These are phyloP conservation scores for Picus viridis DNA, from an alignment of 2,797 vertebrate species.

Conservation along the genomic window DNA sequence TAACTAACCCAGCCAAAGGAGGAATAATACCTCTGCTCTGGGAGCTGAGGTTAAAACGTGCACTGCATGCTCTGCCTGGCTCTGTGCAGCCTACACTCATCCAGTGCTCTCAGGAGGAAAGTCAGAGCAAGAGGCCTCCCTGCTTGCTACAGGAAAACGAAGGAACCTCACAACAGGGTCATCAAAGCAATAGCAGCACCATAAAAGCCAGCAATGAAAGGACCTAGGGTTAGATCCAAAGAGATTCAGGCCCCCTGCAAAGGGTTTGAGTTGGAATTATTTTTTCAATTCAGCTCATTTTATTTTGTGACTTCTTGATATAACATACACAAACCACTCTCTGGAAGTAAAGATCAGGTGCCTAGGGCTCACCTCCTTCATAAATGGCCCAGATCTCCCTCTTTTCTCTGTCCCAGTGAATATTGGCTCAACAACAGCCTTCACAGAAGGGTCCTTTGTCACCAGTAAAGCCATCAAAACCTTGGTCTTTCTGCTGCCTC, in stretches of 20 bases:
- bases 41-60: slow-evolving; percentile 9
- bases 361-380: background rate
- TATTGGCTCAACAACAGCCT: background rate
- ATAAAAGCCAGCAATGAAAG: slow-evolving; percentile 5
- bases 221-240: background rate
- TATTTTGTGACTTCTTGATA: background rate
- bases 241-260: background rate
- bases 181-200: background rate
- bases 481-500: background rate
- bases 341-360: background rate
- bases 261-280: background rate
- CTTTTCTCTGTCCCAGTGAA: too few species aligned
- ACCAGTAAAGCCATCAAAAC: background rate
- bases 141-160: background rate
- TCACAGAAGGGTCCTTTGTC: background rate
- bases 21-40: slow-evolving; percentile 19
- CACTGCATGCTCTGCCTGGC: background rate
- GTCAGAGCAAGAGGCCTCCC: background rate
- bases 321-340: background rate
- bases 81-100: background rate
- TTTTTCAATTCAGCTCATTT: background rate
- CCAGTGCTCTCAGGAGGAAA: slow-evolving; percentile 10
- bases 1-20: background rate
- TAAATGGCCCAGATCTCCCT: background rate
- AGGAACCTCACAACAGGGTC: background rate